phyloP scores from a whole-genome alignment of 2,797 vertebrate species.

The Furcifer pardalis region DNA sequence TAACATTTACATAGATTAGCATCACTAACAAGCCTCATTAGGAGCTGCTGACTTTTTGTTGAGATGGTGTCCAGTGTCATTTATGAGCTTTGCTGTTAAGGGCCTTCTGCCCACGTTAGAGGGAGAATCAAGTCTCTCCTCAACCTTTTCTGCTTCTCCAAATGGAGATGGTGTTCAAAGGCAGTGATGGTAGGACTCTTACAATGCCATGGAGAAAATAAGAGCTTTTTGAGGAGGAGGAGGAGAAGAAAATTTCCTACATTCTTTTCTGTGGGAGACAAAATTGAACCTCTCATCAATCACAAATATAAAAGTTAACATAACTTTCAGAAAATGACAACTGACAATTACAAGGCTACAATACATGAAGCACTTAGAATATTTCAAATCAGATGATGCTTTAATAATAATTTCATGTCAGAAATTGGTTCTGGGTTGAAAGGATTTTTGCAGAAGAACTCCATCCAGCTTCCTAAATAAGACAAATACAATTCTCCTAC shows the following conservation, averaged over 20 bases:
- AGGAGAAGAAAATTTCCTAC: too few species aligned
- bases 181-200: slow-evolving; percentile 59
- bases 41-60: slow-evolving; percentile 90
- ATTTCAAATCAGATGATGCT: too few species aligned
- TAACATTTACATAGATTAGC: slow-evolving; percentile 99
- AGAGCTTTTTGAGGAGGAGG: background rate
- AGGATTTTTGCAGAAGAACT: too few species aligned
- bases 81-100: slow-evolving; percentile 79
- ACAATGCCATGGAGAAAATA: background rate
- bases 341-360: too few species aligned
- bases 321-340: too few species aligned
- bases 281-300: too few species aligned
- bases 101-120: slow-evolving; percentile 58
- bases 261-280: too few species aligned
- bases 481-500: slow-evolving; percentile 23
- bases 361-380: too few species aligned
- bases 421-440: too few species aligned
- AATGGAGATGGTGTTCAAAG: slow-evolving; percentile 70
- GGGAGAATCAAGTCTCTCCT: slow-evolving; percentile 73
- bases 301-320: too few species aligned
- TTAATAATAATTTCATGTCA: too few species aligned
- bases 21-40: slow-evolving; percentile 99
- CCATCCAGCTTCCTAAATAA: slow-evolving; percentile 27
- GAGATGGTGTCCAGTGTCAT: slow-evolving; percentile 86
- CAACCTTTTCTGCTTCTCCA: slow-evolving; percentile 80